phyloP scores from a whole-genome alignment of 2,113 vertebrate species.

The Phyllostomus hastatus region DNA sequence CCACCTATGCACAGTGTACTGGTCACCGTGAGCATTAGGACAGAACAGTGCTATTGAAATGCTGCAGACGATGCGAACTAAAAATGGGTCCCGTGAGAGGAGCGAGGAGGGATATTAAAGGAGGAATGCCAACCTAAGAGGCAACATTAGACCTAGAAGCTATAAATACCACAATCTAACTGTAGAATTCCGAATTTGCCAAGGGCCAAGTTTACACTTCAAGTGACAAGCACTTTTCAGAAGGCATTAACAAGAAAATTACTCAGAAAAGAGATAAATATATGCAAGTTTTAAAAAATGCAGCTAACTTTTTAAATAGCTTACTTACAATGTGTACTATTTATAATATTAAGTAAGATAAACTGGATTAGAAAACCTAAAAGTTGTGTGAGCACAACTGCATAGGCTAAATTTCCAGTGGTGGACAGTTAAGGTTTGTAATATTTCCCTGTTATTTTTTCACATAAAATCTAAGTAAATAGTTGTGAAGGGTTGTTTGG shows the following conservation, averaged over 20 bases:
- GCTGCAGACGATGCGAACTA: neutral
- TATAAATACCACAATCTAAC: neutral
- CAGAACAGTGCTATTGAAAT: neutral
- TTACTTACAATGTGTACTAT: neutral
- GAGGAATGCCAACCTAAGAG: neutral
- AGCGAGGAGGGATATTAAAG: neutral
- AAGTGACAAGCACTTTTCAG: neutral
- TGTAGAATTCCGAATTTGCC: neutral
- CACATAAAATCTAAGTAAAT: neutral
- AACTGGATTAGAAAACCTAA: neutral
- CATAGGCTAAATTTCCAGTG: neutral
- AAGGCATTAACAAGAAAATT: neutral
- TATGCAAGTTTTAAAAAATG: neutral
- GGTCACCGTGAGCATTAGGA: neutral
- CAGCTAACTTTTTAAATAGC: neutral
- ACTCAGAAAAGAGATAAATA: constrained; percentile 6
- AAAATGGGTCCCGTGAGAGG: neutral
- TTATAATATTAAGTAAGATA: neutral
- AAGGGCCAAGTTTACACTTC: neutral
- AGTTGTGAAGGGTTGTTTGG: neutral
- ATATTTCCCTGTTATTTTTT: neutral
- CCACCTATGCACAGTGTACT: neutral
- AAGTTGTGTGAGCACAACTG: neutral
- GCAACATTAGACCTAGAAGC: neutral
- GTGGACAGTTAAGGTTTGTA: neutral